Evolutionary conservation across 2,113 vertebrate species (phyloP).

Genomic region (Sterna hirundo): DNA sequence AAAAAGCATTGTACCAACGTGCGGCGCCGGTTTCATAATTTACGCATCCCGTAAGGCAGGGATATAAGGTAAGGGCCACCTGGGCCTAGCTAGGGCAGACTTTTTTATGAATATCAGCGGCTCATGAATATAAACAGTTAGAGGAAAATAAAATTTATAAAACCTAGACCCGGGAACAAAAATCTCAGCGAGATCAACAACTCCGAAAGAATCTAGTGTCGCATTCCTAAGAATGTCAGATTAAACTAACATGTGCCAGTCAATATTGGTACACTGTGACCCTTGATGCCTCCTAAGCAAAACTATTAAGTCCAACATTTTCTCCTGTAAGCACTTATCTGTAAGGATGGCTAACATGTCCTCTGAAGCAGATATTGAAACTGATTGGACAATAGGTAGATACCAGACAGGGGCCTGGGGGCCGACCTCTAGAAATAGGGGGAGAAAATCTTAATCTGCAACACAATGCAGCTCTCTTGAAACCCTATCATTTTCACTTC

Average conservation of each 20-base stretch:
- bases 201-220: slow-evolving; percentile 76
- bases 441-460: slow-evolving; percentile 99
- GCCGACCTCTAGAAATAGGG: slow-evolving; percentile 93
- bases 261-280: slow-evolving; percentile 96
- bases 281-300: slow-evolving; percentile 89
- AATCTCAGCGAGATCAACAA: slow-evolving; percentile 77
- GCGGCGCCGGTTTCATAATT: slow-evolving; percentile 48
- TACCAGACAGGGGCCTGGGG: slow-evolving; percentile 88
- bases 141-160: slow-evolving; percentile 77
- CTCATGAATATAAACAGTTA: slow-evolving; percentile 82
- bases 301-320: slow-evolving; percentile 98
- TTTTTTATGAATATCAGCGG: slow-evolving; percentile 70
- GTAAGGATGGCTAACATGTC: slow-evolving; percentile 92
- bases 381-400: slow-evolving; percentile 96
- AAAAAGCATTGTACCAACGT: neutral
- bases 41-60: neutral
- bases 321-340: slow-evolving; percentile 92
- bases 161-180: slow-evolving; percentile 72
- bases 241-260: slow-evolving; percentile 91
- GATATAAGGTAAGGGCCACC: slow-evolving; percentile 33
- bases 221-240: slow-evolving; percentile 87
- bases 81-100: slow-evolving; percentile 54
- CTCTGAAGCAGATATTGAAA: slow-evolving; percentile 94
- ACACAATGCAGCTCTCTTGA: slow-evolving; percentile 96
- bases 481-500: slow-evolving; percentile 99